These are phyloP conservation scores for Cephus sareptanus DNA, from an alignment of 2,888 invertebrate genomes.

Conservation along the genomic window DNA sequence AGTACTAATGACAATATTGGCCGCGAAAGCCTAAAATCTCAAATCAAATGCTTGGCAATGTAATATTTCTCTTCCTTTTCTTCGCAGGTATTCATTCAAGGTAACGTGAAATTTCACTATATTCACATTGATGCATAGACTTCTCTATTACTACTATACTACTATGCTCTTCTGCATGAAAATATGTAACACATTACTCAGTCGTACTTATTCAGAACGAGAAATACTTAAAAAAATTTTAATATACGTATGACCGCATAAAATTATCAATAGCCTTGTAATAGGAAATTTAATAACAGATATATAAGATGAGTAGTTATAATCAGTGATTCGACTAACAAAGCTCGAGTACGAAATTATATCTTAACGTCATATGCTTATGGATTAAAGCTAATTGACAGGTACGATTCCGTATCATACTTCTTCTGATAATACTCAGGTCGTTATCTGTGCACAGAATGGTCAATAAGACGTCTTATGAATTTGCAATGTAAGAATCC, in stretches of 20 bases:
- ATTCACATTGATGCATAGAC: not conserved
- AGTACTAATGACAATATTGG: no score
- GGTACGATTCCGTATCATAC: no score
- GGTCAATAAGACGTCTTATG: no score
- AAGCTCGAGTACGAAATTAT: not conserved
- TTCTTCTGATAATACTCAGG: no score
- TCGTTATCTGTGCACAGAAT: no score
- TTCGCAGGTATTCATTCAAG: not conserved
- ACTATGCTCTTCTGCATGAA: not conserved
- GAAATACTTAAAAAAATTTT: not conserved
- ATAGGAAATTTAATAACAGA: not conserved
- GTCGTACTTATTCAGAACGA: not conserved
- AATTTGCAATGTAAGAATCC: no score
- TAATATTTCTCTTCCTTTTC: not conserved
- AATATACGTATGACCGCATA: not conserved
- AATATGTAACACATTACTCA: not conserved
- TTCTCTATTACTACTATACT: not conserved
- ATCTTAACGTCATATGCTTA: not conserved
- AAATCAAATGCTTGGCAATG: no score
- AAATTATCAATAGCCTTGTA: not conserved
- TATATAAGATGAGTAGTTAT: not conserved
- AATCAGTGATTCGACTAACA: not conserved
- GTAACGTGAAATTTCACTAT: not conserved
- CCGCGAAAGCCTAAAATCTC: no score
- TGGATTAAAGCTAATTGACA: not conserved